Percentiles rank a stretch among this genome's conserved stretches.
Evolutionary conservation across 2,797 vertebrate species (phyloP).

Genomic region (Eulemur rubriventer): DNA sequence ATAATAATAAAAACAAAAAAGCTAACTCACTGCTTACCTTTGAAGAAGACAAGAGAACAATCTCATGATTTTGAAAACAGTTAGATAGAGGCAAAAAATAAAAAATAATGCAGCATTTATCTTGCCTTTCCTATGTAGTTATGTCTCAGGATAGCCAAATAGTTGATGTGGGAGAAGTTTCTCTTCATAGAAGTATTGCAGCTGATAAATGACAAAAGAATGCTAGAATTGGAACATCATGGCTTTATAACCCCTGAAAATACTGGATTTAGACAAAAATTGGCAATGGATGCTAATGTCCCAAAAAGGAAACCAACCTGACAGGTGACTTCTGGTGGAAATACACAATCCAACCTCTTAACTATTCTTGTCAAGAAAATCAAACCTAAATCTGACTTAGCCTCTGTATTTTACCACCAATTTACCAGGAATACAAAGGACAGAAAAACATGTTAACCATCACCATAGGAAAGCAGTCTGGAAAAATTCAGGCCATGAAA

Average conservation of each 20-base stretch:
- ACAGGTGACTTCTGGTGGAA: not conserved
- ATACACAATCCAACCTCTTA: not conserved
- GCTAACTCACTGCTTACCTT: not conserved
- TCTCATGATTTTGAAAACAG: slow-evolving; percentile 28
- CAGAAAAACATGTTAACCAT: not conserved
- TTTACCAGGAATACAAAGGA: not conserved
- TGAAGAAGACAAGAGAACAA: not conserved
- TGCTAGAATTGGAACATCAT: not conserved
- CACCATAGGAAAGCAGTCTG: not conserved
- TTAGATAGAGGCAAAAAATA: not conserved
- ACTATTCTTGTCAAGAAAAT: not conserved
- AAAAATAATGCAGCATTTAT: not conserved
- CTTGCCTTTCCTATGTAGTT: not conserved
- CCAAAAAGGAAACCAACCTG: not conserved
- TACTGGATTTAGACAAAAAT: not conserved
- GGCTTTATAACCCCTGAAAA: not conserved
- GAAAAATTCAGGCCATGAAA: not conserved
- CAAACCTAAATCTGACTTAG: not conserved
- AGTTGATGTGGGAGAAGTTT: not conserved
- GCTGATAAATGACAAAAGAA: not conserved
- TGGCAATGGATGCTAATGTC: not conserved
- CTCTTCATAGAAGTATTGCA: not conserved
- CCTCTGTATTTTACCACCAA: not conserved
- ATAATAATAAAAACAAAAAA: not conserved
- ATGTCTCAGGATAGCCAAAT: not conserved